Evolutionary conservation across 2,113 vertebrate species (phyloP), one percentile per base, ranked within the genome.

Genomic region (Salvelinus fontinalis): DNA sequence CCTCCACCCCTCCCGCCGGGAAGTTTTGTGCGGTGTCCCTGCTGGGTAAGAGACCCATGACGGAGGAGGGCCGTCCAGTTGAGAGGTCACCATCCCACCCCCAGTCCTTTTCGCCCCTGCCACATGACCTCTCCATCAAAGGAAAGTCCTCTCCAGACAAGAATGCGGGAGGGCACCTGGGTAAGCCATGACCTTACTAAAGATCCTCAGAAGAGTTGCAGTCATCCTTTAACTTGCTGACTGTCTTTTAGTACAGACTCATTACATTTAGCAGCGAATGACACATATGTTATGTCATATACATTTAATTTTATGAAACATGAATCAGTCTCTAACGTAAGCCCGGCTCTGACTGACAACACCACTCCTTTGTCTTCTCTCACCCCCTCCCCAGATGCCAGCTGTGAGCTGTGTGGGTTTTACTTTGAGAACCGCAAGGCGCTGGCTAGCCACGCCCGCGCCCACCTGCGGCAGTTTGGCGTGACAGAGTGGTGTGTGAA

Each of bases 401-500:
- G 96, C 86, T 98, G 97, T 5, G 97, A 98, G 91, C 93, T 99
- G 5, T 98, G 97, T 3, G 97, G 97, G 31, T 96, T 97, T 79
- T 97, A 95, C 93, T 98, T 98, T 49, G 97, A 99, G 88, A 99
- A 98, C 90, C 94, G 97, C 3, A 98, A 99, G 85, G 97, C 97
- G 0, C 84, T 98, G 88, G 97, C 97, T 29, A 98, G 97, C 92
- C 97, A 98, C 0, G 97, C 97, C 0, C 93, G 96, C 6, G 96
- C 97, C 0, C 97, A 99, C 83, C 95, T 98, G 71, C 89, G 97
- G n/a, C 97, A 99, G 81, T 99, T 99, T 3, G 97, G 97, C 0
- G 97, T 99, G 89, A 99, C 97, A 0, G 97, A 98, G 75, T 98
- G 97, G 97, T 97, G 96, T 5, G 97, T 99, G 1, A 99, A 99